phyloP scores from a whole-genome alignment of 2,113 vertebrate species.

The Ceyx margarethae region DNA sequence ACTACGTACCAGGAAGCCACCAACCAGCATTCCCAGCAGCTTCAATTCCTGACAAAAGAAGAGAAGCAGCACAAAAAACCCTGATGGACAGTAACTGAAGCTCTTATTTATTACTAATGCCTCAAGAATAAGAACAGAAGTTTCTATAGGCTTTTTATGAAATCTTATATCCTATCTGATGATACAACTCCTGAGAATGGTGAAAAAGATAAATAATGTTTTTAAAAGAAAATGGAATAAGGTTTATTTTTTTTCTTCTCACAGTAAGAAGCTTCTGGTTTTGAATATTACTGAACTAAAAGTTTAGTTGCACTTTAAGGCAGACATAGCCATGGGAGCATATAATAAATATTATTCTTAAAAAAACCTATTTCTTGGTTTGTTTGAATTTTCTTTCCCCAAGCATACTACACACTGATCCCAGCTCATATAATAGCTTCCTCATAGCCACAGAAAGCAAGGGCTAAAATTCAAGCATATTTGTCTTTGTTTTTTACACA shows the following conservation, averaged over 20 bases:
- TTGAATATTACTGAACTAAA: background rate
- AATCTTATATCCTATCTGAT: background rate
- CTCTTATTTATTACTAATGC: background rate
- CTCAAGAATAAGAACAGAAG: background rate
- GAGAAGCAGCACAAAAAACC: background rate
- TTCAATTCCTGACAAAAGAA: background rate
- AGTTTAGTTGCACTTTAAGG: background rate
- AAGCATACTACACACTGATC: background rate
- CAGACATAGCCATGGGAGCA: background rate
- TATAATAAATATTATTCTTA: background rate
- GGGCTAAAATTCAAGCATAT: background rate
- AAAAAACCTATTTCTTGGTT: background rate
- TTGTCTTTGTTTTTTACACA: background rate
- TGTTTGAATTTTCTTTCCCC: background rate
- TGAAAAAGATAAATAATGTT: accelerated
- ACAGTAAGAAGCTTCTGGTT: background rate
- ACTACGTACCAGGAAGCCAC: background rate
- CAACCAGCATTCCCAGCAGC: background rate
- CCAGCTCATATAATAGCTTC: background rate
- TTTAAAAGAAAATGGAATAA: background rate
- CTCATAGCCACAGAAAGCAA: background rate
- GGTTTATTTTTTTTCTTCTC: background rate
- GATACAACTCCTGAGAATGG: background rate
- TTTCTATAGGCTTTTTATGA: background rate
- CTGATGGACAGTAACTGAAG: background rate